phyloP scores from a whole-genome alignment of 1,140 invertebrate species.

The Scaptomyza montana region DNA sequence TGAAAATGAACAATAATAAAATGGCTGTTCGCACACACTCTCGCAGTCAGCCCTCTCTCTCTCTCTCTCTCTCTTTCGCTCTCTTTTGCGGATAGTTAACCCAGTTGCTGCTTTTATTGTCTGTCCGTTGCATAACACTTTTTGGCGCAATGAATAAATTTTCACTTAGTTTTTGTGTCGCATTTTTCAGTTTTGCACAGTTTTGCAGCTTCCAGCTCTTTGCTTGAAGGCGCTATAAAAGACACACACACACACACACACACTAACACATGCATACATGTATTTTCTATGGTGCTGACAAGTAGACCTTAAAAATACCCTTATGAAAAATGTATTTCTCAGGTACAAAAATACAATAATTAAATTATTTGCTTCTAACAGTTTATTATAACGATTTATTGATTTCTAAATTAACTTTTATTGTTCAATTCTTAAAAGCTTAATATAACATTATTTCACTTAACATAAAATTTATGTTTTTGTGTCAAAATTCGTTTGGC shows the following conservation, averaged over 20 bases:
- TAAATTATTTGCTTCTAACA: no score
- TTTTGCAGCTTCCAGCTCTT: slow-evolving; percentile 7
- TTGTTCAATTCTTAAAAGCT: no score
- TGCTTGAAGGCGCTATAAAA: slow-evolving; percentile 18
- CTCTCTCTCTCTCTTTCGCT: background rate
- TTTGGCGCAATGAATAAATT: slow-evolving; percentile 51
- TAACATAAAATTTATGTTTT: no score
- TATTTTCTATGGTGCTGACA: background rate
- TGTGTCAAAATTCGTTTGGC: no score
- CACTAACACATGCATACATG: background rate
- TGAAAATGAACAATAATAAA: slow-evolving; percentile 45
- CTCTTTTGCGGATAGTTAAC: slow-evolving; percentile 51
- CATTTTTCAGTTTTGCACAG: slow-evolving; percentile 29
- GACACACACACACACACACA: background rate
- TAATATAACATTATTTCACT: no score
- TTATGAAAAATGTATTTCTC: no score
- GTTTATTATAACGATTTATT: no score
- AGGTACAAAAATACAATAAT: no score
- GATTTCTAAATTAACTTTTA: no score
- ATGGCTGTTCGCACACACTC: slow-evolving; percentile 1
- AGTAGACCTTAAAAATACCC: background rate
- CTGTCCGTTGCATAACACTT: slow-evolving; percentile 12
- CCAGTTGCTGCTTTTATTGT: slow-evolving; percentile 47
- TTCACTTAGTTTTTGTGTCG: slow-evolving; percentile 44
- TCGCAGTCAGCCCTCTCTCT: background rate